Evolutionary conservation across 2,888 invertebrate species (phyloP), one percentile per base, ranked within the genome.

Genomic region (Desoria tigrina): DNA sequence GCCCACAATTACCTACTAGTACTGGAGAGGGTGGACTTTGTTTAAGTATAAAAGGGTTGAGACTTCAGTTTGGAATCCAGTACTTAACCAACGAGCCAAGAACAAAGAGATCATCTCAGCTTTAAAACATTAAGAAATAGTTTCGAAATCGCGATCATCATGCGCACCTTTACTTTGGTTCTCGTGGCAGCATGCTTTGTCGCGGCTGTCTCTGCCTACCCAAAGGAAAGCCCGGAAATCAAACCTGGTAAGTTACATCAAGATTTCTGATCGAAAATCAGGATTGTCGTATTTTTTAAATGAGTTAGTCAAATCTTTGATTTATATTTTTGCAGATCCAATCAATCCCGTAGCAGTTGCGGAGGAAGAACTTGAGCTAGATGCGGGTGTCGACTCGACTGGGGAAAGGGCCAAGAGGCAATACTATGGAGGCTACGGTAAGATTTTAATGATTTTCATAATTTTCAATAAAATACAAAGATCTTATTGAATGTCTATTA

Each of bases 181-280:
- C 54, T 68, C 2, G 21, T 61, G 26, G 61, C 54, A 6, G 59
- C 55, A 2, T 65, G 68, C 62, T 14, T 65, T 9, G 51, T 68
- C 28, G 68, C 68, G 42, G 68, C 54, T 6, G 64, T 51, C 16
- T 68, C 61, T 45, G 68, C 68, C 23, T 63, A 11, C 45, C 45
- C 45, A 11, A 42, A 26, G 62, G 58, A 37, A 42, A 61, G 6
- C 16, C 9, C 6, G n/a, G 66, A 66, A 37, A 32, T 21, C 18
- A 37, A 61, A 61, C 32, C 16, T 16, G 66, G 66, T 66, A 55
- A 53, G 28, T 39, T 42, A n/a, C n/a, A n/a, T 55, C 14, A 28
- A 14, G n/a, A 57, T 37, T 24, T 9, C 26, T 54, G n/a, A 7
- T 27, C 26, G n/a, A n/a, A 59, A 39, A 16, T 39, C 16, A 9